Percentiles rank a stretch among this genome's conserved stretches.
These are phyloP conservation scores for Thaumatotibia leucotreta DNA, from an alignment of 1,140 invertebrate genomes.

Conservation along the genomic window DNA sequence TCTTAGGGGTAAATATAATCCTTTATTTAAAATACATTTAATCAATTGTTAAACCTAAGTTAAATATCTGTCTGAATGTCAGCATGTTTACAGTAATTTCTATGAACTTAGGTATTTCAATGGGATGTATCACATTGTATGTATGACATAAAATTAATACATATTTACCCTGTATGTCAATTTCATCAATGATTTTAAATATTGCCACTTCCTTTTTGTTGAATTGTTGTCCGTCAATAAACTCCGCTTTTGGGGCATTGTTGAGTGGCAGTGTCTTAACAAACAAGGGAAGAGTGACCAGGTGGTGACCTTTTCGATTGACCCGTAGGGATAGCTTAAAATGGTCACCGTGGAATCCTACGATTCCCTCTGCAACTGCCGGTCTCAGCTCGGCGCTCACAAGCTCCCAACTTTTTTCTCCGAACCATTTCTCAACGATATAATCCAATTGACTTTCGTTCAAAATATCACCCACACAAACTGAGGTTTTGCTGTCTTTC, in stretches of 20 bases:
- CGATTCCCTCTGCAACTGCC: conserved; percentile 34
- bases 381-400: too few species aligned
- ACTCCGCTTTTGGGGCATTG: too few species aligned
- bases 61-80: not conserved
- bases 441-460: conserved; percentile 36
- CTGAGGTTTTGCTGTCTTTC: too few species aligned
- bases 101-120: too few species aligned
- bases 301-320: conserved; percentile 4
- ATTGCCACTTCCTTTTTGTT: conserved; percentile 40
- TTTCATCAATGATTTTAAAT: conserved; percentile 41
- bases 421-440: conserved; percentile 26
- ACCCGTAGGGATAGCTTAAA: conserved; percentile 34
- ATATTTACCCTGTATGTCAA: conserved; percentile 34
- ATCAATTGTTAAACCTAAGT: too few species aligned
- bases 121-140: not conserved
- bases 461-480: conserved; percentile 33
- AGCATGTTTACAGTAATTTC: too few species aligned
- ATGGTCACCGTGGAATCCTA: conserved; percentile 55
- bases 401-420: conserved; percentile 20
- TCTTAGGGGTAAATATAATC: too few species aligned
- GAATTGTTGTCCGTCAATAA: conserved; percentile 40
- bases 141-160: not conserved
- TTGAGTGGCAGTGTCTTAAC: conserved; percentile 41
- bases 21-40: too few species aligned
- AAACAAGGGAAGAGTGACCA: conserved; percentile 38